Evolutionary conservation across 2,113 vertebrate species (phyloP), one percentile per base, ranked within the genome.

Genomic region (Tetrao urogallus): DNA sequence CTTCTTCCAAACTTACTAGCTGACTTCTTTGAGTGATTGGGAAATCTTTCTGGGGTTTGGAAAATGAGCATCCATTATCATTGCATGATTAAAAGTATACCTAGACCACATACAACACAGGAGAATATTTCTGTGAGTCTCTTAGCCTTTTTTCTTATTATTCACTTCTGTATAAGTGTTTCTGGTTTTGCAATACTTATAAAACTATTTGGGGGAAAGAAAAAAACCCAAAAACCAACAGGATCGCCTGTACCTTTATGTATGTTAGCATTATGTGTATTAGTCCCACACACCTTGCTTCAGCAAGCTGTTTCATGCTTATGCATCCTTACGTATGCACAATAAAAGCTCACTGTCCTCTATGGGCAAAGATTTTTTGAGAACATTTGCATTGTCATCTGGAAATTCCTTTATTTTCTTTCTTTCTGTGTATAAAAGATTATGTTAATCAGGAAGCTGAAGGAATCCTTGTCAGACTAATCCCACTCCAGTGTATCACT

Each of bases 361-460:
- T 78, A 38, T 47, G 52, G 74, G 61, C 52, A 52, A 93, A 25
- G 32, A 12, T 84, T 86, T 81, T 85, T 88, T 65, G n/a, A 61
- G 52, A 93, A 36, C 32, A 30, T 83, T 93, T 94, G 25, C 50
- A 52, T 19, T 88, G 60, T 92, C 73, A 67, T 77, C 58, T 88
- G 84, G 67, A 95, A 93, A 94, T 92, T 89, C 65, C 88, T 86
- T 90, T 92, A 38, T 85, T 96, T 92, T 89, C 38, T 34, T n/a
- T 91, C 64, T 58, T 88, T 65, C 75, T 92, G n/a, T 79, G 30
- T 88, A 36, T 66, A 86, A 90, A 95, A 88, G 65, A 85, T 88
- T 88, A 77, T 82, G 82, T 76, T 92, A 94, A 90, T 91, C 42
- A 76, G 80, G 67, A 70, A 89, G 42, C 71, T 66, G 47, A 94